These are phyloP conservation scores for Pollenia angustigena DNA, from an alignment of 2,888 invertebrate species.

Conservation along the genomic window DNA sequence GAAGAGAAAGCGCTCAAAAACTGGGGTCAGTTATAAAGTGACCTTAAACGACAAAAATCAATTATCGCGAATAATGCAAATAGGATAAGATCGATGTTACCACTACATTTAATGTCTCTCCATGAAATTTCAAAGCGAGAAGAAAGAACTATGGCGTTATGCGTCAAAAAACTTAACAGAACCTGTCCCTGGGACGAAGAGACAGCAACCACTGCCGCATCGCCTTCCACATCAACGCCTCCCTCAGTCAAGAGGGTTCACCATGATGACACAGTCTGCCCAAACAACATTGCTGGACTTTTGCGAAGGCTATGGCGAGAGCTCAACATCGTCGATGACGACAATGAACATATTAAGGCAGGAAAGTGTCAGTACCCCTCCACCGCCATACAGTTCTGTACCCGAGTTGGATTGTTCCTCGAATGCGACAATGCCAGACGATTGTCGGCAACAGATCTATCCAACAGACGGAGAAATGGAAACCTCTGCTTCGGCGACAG, in stretches of 20 bases:
- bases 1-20: slow-evolving; percentile 17
- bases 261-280: slow-evolving; percentile 50
- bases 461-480: slow-evolving; percentile 71
- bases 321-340: slow-evolving; percentile 63
- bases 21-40: slow-evolving; percentile 39
- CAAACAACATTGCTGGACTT: slow-evolving; percentile 34
- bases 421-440: slow-evolving; percentile 45
- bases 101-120: slow-evolving; percentile 84
- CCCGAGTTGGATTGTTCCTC: slow-evolving; percentile 57
- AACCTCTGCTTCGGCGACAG: slow-evolving; percentile 69
- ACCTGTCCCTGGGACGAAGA: slow-evolving; percentile 79
- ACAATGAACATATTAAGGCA: slow-evolving; percentile 63
- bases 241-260: slow-evolving; percentile 75
- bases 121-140: slow-evolving; percentile 84
- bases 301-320: slow-evolving; percentile 55
- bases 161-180: slow-evolving; percentile 82
- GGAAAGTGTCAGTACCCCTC: slow-evolving; percentile 73
- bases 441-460: slow-evolving; percentile 50
- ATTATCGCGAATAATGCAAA: slow-evolving; percentile 83
- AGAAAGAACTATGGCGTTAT: slow-evolving; percentile 84
- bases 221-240: slow-evolving; percentile 81
- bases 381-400: slow-evolving; percentile 75
- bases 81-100: slow-evolving; percentile 85
- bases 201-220: slow-evolving; percentile 82
- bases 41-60: slow-evolving; percentile 73